Conservation (phyloP, 2,113 vertebrate genomes). For the Neotoma lepida region DNA sequence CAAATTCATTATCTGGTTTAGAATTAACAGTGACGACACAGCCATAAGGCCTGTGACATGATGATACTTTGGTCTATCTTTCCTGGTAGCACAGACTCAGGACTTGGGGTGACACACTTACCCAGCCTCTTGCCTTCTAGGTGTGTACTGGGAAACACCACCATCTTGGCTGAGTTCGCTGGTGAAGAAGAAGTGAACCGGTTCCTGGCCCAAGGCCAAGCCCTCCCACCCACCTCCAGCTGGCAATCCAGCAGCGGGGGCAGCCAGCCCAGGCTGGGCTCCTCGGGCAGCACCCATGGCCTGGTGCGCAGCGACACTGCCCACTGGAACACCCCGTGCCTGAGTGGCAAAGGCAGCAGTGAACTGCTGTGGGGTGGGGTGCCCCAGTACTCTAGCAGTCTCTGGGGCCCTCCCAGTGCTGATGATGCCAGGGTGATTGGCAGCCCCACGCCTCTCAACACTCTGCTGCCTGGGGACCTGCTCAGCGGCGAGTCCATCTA, state of each 20-base stretch:
- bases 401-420: constrained; percentile 94
- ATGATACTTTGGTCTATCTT: background rate
- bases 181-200: constrained; percentile 98
- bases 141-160: constrained; percentile 99
- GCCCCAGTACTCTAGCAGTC: constrained; percentile 96
- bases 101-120: rapidly evolving
- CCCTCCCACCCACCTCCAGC: constrained; percentile 94
- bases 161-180: constrained; percentile 98
- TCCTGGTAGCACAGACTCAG: background rate
- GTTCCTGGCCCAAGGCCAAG: constrained; percentile 97
- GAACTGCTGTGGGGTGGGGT: constrained; percentile 97
- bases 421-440: constrained; percentile 94
- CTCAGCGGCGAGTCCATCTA: constrained; percentile 98
- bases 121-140: constrained; percentile 76
- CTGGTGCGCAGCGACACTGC: constrained; percentile 87
- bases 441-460: constrained; percentile 96
- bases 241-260: constrained; percentile 95
- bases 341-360: constrained; percentile 90
- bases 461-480: constrained; percentile 96
- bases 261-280: constrained; percentile 91
- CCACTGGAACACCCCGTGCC: constrained; percentile 92
- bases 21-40: background rate
- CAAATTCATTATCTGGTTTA: rapidly evolving
- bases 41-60: background rate
- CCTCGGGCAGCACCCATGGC: constrained; percentile 88